phyloP scores from a whole-genome alignment of 2,113 vertebrate species.

The Gyps fulvus region DNA sequence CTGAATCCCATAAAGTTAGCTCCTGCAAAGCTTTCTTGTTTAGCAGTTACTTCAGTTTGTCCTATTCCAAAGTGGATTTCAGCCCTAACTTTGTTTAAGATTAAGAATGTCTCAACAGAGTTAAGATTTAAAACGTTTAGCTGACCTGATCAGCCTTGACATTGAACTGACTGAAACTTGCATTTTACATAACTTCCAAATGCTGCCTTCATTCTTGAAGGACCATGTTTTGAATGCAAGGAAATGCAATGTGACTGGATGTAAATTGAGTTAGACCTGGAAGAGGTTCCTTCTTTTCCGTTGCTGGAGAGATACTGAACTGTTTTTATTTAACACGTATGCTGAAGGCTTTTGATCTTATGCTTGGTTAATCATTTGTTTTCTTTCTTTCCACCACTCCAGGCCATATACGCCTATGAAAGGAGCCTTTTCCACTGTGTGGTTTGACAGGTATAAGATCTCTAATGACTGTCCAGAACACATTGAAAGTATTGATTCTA shows the following conservation, averaged over 20 bases:
- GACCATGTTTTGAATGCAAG: background rate
- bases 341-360: background rate
- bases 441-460: conserved; percentile 91
- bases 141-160: background rate
- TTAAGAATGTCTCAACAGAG: background rate
- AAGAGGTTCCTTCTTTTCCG: background rate
- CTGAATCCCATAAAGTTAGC: background rate
- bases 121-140: background rate
- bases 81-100: background rate
- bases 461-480: conserved; percentile 83
- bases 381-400: background rate
- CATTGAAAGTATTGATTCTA: conserved; percentile 82
- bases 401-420: conserved; percentile 88
- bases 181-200: background rate
- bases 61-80: background rate
- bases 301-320: background rate
- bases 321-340: background rate
- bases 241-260: background rate
- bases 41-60: background rate
- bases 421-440: conserved; percentile 81
- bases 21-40: background rate
- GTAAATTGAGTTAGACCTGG: background rate
- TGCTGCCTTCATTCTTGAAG: background rate
- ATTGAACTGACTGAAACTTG: background rate
- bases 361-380: background rate